A percentile compares a stretch with the other conserved stretches of the same genome.
These are phyloP conservation scores for Heliconius eleuchia DNA, from an alignment of 1,140 invertebrate species.

Conservation along the genomic window DNA sequence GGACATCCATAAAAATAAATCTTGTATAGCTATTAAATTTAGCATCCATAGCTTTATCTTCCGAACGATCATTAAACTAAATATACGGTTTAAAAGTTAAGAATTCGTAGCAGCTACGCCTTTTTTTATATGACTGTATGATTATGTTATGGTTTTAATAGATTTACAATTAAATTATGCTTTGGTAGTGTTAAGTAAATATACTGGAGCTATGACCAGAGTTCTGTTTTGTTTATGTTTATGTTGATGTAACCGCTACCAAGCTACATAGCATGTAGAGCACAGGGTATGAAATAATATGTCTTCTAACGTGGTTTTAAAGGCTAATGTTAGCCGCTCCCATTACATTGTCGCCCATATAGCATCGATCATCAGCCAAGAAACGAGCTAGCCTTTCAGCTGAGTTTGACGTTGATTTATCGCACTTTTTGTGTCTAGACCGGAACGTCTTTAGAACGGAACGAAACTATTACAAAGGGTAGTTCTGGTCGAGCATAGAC, in stretches of 20 bases:
- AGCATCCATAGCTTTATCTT: slow-evolving; percentile 25
- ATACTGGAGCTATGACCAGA: slow-evolving; percentile 13
- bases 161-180: background rate
- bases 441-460: slow-evolving; percentile 12
- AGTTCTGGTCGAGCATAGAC: background rate
- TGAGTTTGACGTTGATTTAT: slow-evolving; percentile 59
- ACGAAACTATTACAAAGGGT: background rate
- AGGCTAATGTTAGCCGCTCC: slow-evolving; percentile 23
- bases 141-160: background rate
- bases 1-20: slow-evolving; percentile 29
- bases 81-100: slow-evolving; percentile 20
- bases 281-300: slow-evolving; percentile 25
- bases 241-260: slow-evolving; percentile 46
- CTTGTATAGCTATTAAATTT: slow-evolving; percentile 26
- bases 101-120: background rate
- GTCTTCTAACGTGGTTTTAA: slow-evolving; percentile 25
- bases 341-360: slow-evolving; percentile 12
- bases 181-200: background rate
- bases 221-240: slow-evolving; percentile 56
- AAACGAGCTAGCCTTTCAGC: slow-evolving; percentile 45
- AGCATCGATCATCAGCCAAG: slow-evolving; percentile 44
- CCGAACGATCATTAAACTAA: slow-evolving; percentile 29
- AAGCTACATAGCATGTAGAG: slow-evolving; percentile 17
- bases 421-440: slow-evolving; percentile 54
- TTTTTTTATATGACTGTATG: background rate